Percentiles rank a stretch among this genome's conserved stretches.
These are phyloP conservation scores for Haemorhous mexicanus DNA, from an alignment of 2,113 vertebrate genomes.

Conservation along the genomic window DNA sequence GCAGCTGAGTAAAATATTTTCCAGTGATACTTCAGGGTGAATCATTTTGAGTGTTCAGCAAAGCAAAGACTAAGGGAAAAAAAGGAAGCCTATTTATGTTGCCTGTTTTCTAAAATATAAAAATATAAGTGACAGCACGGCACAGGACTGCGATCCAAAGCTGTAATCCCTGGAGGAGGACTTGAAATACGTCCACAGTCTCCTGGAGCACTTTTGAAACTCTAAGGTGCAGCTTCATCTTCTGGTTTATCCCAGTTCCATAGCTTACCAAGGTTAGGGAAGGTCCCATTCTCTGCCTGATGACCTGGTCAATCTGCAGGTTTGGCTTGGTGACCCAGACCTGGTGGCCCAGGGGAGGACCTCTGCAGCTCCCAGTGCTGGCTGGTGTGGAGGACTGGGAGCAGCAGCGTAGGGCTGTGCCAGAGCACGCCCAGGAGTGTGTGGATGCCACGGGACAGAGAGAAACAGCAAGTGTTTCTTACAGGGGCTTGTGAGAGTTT, in stretches of 20 bases:
- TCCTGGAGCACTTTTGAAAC: not conserved
- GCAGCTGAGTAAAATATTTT: slow-evolving; percentile 27
- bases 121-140: not conserved
- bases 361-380: not conserved
- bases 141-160: not conserved
- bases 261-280: not conserved
- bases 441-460: too few relatives aligned
- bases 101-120: not conserved
- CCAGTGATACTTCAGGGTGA: not conserved
- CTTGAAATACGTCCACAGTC: not conserved
- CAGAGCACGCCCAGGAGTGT: rapidly evolving
- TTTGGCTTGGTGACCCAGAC: not conserved
- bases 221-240: not conserved
- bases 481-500: too few relatives aligned
- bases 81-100: not conserved
- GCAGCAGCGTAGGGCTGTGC: not conserved
- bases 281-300: not conserved
- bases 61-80: not conserved
- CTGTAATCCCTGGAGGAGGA: not conserved
- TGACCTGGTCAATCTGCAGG: not conserved
- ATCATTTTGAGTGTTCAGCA: not conserved
- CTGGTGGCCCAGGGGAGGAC: not conserved
- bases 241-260: not conserved
- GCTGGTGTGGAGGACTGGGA: not conserved
- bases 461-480: too few relatives aligned